Conservation (phyloP, 2,113 vertebrate genomes). For the Petrocephalus zakoni region DNA sequence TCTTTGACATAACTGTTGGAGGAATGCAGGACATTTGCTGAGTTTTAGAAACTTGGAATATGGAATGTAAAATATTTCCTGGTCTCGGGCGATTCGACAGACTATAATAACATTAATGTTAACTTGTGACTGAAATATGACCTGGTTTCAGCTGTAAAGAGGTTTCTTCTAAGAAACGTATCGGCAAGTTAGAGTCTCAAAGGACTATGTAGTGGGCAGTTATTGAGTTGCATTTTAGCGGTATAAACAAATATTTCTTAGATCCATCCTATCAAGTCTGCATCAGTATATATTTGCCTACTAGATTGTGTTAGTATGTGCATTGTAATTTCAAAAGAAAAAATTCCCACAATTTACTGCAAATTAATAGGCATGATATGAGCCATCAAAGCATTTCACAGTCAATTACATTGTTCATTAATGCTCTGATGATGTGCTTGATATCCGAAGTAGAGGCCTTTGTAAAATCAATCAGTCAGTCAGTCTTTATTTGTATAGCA, state of each 20-base stretch:
- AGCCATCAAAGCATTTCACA: neutral
- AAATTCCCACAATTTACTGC: neutral
- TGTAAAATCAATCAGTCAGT: neutral
- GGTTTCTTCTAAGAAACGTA: neutral
- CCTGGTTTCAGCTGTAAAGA: neutral
- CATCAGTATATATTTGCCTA: neutral
- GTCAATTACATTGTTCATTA: neutral
- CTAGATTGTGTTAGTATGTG: neutral
- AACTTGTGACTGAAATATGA: neutral
- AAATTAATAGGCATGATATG: neutral
- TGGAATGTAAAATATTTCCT: neutral
- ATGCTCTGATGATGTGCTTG: neutral
- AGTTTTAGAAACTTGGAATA: neutral
- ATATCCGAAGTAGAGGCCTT: neutral
- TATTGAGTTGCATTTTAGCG: neutral
- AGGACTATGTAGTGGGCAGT: neutral
- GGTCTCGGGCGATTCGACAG: neutral
- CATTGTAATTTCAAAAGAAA: neutral
- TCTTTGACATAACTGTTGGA: neutral
- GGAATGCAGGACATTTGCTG: neutral
- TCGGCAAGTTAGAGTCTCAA: neutral
- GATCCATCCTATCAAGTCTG: neutral
- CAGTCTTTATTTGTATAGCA: neutral
- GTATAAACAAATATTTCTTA: neutral
- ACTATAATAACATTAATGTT: neutral